Percentiles rank a stretch among this genome's conserved stretches.
Conservation (phyloP, 2,113 vertebrate genomes). For the Corydoras sp. region DNA sequence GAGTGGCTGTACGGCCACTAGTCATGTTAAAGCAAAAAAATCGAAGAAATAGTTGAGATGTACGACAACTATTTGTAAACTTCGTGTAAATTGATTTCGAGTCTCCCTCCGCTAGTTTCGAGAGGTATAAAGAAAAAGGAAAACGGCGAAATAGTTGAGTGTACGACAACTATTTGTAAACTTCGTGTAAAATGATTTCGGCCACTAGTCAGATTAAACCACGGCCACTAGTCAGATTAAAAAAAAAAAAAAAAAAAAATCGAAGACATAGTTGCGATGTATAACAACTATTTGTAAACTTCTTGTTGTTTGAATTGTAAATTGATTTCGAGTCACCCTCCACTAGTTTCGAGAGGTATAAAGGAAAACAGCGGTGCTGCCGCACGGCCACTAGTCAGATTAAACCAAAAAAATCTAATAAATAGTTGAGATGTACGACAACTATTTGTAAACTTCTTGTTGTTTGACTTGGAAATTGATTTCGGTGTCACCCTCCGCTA, state of each 20-base stretch:
- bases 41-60: too few relatives aligned
- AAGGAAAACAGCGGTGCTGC: background rate
- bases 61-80: slow-evolving; percentile 33
- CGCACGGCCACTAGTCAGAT: too few relatives aligned
- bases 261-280: too few relatives aligned
- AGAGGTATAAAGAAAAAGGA: slow-evolving; percentile 23
- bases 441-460: too few relatives aligned
- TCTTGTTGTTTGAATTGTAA: slow-evolving; percentile 9
- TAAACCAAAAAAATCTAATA: too few relatives aligned
- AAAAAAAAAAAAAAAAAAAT: slow-evolving; percentile 42
- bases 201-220: slow-evolving; percentile 26
- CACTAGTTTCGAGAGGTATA: slow-evolving; percentile 22
- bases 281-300: slow-evolving; percentile 35
- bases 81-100: slow-evolving; percentile 15
- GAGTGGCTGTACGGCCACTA: too few relatives aligned
- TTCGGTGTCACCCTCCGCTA: background rate
- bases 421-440: too few relatives aligned
- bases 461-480: background rate
- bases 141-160: too few relatives aligned
- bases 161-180: too few relatives aligned
- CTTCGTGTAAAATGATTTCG: too few relatives aligned
- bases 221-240: too few relatives aligned
- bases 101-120: slow-evolving; percentile 15
- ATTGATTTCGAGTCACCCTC: slow-evolving; percentile 14
- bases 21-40: too few relatives aligned